These are phyloP conservation scores for Promerops cafer DNA, from an alignment of 2,113 vertebrate genomes.

Conservation along the genomic window DNA sequence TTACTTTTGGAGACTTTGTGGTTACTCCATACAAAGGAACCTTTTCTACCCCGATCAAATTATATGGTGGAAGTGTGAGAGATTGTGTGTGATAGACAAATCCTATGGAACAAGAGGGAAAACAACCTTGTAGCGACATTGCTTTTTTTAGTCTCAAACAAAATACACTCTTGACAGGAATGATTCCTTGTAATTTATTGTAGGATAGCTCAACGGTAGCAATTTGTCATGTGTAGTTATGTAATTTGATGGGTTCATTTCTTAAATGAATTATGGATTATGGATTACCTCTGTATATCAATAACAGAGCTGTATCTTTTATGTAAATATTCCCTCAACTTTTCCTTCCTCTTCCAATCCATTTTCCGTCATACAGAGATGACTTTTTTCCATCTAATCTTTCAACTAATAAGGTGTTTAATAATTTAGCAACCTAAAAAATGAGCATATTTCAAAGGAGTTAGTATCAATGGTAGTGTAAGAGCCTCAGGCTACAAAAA, in stretches of 20 bases:
- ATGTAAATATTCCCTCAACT: conserved; percentile 66
- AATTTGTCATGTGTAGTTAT: conserved; percentile 58
- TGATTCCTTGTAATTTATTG: conserved; percentile 48
- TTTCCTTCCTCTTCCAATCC: conserved; percentile 57
- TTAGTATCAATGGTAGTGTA: conserved; percentile 44
- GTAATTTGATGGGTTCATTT: conserved; percentile 63
- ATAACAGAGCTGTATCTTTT: conserved; percentile 56
- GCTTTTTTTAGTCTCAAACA: not conserved
- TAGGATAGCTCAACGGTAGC: conserved; percentile 29
- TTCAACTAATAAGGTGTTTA: conserved; percentile 71
- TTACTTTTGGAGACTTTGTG: not conserved
- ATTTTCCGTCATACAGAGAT: conserved; percentile 56
- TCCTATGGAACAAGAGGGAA: not conserved
- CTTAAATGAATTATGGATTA: conserved; percentile 69
- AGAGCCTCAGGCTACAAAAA: conserved; percentile 48
- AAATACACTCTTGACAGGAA: conserved; percentile 46
- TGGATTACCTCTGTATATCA: conserved; percentile 67
- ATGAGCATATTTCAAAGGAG: conserved; percentile 71
- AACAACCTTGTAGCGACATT: conserved; percentile 50
- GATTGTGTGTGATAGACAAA: not conserved
- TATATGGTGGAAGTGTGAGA: not conserved
- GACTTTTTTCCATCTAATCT: conserved; percentile 62
- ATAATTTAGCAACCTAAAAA: conserved; percentile 70
- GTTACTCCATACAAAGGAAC: not conserved
- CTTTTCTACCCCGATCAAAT: not conserved